Base-by-base conservation (phyloP, 1,140 invertebrate species). In the Littorina saxatilis region DNA sequence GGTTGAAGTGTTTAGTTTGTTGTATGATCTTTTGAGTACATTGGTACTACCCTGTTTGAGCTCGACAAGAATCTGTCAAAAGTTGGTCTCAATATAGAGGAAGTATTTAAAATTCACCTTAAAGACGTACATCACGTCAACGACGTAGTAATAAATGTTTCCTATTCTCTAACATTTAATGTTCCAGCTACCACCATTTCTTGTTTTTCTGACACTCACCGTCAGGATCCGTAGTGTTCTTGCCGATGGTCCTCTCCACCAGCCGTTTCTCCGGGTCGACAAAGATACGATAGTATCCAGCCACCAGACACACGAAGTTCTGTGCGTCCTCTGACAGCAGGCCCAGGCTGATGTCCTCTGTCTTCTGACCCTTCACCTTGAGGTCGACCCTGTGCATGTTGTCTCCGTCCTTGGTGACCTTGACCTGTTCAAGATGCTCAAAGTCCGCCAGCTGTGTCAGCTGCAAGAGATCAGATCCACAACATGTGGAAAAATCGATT, bases 271-370 rank as follows among this genome's bases (percentile, higher is more conserved):
- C 85, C 37, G 83, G 75, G 78, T 92, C 89, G 23, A 91, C 90
- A 83, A 95, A 93, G 47, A 96, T 92, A 43, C 93, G 93, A 89
- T 95, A 96, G 90, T 96, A 96, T 74, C 97, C 96, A 83, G 95
- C 94, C 9, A 97, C 93, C 52, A 97, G 95, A 23, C 96, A 92
- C 29, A 96, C 95, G 90, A 97, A 95, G 91, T 98, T 96, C 80
- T 95, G 95, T 0, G 96, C 96, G 92, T 98, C 96, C 29, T 95
- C 93, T 87, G 96, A 96, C 88, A 97, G 96, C 93, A 97, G 83
- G 13, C 87, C 88, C 50, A 90, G 76, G 47, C 88, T 87, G n/a
- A 89, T 79, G 27, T 52, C 70, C 35, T 73, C 70, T 23, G 39
- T 20, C 70, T 39, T 32, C 7, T 32, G 39, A 7, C 32, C 17